Evolutionary conservation across 2,888 invertebrate species (phyloP), one percentile per base, ranked within the genome.

Genomic region (Eupithecia abbreviata): DNA sequence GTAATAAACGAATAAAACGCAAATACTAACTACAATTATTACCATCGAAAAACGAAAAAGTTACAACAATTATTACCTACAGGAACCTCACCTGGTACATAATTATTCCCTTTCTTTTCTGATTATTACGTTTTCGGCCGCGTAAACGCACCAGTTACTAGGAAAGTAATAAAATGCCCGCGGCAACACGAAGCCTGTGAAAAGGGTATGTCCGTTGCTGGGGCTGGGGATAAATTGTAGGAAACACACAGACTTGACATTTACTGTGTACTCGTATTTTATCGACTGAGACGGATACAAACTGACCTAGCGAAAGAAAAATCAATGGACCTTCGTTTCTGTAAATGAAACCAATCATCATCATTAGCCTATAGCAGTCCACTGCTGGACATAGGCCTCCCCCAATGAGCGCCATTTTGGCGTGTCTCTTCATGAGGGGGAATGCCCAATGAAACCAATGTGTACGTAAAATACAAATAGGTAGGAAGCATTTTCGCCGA

Each of bases 141-240:
- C 49, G 62, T 71, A 72, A 77, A 77, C 43, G 71, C 45, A 73
- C 69, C 43, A 66, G 30, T 76, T 73, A 70, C 65, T 72, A 65
- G 68, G 77, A 72, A 43, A 70, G 74, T 74, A 79, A 77, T 76
- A 80, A 78, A 73, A 77, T 58, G 74, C 42, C 73, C 75, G 70
- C 62, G 65, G 72, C 71, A 72, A 30, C 72, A 49, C 62, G 62
- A 9, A 10, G 62, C 55, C 78, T 73, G 78, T 76, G 72, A 77
- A 74, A 79, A 80, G 75, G 72, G 74, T 77, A 78, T 78, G 77
- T 79, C 77, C 77, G 80, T 77, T 78, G n/a, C n/a, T n/a, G n/a
- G n/a, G 80, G 76, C 71, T 71, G 42, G 74, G 80, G 78, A 79
- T 82, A 78, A 82, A 80, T 79, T 75, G 76, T 41, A 74, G 58